Evolutionary conservation across 2,888 invertebrate genomes (phyloP), one percentile per base, ranked within the genome.

Genomic region (Pterobdella sp.): DNA sequence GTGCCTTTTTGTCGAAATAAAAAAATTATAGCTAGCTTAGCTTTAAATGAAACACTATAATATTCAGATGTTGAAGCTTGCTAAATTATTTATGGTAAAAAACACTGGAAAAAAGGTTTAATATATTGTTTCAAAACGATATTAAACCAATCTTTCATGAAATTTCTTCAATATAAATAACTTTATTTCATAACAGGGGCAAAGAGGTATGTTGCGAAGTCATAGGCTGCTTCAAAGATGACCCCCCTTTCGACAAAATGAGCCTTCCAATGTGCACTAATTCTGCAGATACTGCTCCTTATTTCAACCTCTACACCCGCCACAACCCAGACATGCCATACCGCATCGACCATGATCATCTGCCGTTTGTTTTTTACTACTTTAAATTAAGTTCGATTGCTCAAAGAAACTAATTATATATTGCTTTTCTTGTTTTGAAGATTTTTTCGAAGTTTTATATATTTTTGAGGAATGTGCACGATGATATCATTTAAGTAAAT

Each of bases 271-370:
- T n/a, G 60, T 56, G 60, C 60, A 56, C 60, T 14, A 26, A n/a
- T 3, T 22, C 60, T n/a, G n/a, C 60, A 22, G 26, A 56, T 3
- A 56, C 18, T 3, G 26, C 60, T 56, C 60, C 60, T 26, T 14
- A 4, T 26, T 56, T 56, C n/a, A 56, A 56, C 60, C 60, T 56
- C 26, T 56, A 26, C 60, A 56, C 60, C 60, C n/a, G 4, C n/a
- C 26, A 22, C 7, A 56, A 56, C 60, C 60, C 60, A 4, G 3
- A 18, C 60, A 14, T 3, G n/a, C 60, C 60, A 4, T 22, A 56
- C 60, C 60, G n/a, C 60, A 56, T 56, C n/a, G 26, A 22, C n/a
- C 60, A 22, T 26, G 60, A 56, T 22, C n/a, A 56, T 22, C 60
- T 56, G 7, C n/a, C 60, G 60, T 56, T 56, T 4, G 60, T 56